A percentile compares a stretch with the other conserved stretches of the same genome.
Conservation (phyloP, 2,113 vertebrate species). For the Eurypyga helias region DNA sequence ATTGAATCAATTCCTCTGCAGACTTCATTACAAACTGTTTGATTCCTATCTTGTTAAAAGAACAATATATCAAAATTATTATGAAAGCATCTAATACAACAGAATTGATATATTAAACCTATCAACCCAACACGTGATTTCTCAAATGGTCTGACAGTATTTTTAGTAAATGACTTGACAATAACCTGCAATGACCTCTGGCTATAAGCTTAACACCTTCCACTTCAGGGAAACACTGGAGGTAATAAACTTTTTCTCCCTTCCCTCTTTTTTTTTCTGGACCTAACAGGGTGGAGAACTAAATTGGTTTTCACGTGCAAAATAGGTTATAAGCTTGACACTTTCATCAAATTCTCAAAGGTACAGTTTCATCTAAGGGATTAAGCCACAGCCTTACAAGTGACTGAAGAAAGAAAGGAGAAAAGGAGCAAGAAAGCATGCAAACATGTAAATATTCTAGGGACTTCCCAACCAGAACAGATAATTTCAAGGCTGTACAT, state of each 20-base stretch:
- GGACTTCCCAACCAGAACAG: background rate
- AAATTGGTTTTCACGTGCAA: background rate
- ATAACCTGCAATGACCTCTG: background rate
- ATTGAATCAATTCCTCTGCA: background rate
- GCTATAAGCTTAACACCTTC: background rate
- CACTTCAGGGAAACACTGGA: background rate
- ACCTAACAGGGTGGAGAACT: background rate
- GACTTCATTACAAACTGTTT: background rate
- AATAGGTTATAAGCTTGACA: background rate
- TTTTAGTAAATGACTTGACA: background rate
- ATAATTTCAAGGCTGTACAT: background rate
- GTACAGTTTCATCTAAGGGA: background rate
- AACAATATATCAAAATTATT: background rate
- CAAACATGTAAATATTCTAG: background rate
- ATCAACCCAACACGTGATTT: background rate
- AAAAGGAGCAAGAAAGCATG: background rate
- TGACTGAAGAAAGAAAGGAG: background rate
- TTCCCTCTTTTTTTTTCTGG: background rate
- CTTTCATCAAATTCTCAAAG: background rate
- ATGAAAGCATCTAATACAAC: background rate
- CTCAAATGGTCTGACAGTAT: background rate
- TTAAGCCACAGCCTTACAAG: background rate
- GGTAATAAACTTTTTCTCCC: background rate
- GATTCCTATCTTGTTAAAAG: background rate
- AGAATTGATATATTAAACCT: background rate